Conservation (phyloP, 2,797 vertebrate species). For the Spinibarbus caldwelli region DNA sequence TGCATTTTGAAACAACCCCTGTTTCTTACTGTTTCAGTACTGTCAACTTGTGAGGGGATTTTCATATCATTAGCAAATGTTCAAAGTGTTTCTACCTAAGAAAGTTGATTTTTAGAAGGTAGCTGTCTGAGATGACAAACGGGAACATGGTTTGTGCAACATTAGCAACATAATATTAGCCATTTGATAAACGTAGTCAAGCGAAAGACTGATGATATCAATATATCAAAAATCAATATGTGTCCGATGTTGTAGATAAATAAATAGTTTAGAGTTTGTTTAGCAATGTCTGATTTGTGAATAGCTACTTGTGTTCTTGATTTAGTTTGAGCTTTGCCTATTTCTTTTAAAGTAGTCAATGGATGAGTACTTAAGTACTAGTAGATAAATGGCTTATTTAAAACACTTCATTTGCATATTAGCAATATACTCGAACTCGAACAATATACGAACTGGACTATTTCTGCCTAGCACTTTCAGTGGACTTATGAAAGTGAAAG, state of each 20-base stretch:
- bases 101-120: neutral
- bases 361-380: neutral
- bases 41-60: neutral
- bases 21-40: neutral
- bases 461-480: conserved; percentile 22
- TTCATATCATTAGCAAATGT: neutral
- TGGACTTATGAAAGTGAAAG: neutral
- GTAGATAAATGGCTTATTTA: neutral
- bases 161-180: neutral
- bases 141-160: neutral
- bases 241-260: neutral
- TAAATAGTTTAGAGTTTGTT: too few relatives aligned
- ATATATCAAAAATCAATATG: neutral
- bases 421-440: neutral
- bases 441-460: neutral
- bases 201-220: neutral
- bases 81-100: neutral
- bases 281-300: too few relatives aligned
- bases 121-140: neutral
- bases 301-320: neutral
- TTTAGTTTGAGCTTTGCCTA: neutral
- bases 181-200: neutral
- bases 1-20: neutral
- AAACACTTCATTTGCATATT: neutral
- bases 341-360: neutral